Conservation (phyloP, 1,140 invertebrate genomes). For the Pseudomyrmex flavicornis region DNA sequence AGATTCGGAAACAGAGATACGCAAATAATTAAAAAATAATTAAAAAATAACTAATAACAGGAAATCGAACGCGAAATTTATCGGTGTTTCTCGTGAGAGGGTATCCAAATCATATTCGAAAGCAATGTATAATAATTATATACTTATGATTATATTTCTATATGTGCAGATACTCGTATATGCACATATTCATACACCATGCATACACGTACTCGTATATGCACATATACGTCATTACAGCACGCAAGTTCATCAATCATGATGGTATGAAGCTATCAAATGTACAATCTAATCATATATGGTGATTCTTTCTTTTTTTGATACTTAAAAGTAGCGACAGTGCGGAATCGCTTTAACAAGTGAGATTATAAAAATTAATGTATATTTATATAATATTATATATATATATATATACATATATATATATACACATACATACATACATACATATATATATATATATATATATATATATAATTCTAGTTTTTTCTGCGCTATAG, state of each 20-base stretch:
- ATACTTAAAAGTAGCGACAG: slow-evolving; percentile 68
- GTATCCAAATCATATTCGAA: too few relatives aligned
- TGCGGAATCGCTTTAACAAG: slow-evolving; percentile 74
- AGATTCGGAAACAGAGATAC: too few relatives aligned
- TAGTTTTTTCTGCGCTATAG: slow-evolving; percentile 73
- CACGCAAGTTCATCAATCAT: slow-evolving; percentile 28
- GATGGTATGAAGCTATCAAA: slow-evolving; percentile 41
- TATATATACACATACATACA: slow-evolving; percentile 37
- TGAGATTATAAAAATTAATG: slow-evolving; percentile 81
- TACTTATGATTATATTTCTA: too few relatives aligned
- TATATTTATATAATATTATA: slow-evolving; percentile 66
- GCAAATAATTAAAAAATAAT: too few relatives aligned
- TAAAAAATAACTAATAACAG: too few relatives aligned
- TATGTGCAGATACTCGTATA: too few relatives aligned
- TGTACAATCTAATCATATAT: slow-evolving; percentile 54
- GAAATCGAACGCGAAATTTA: too few relatives aligned
- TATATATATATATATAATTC: slow-evolving; percentile 58
- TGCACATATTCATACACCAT: too few relatives aligned
- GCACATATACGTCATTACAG: slow-evolving; percentile 12
- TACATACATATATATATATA: slow-evolving; percentile 45
- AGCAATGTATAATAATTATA: background rate
- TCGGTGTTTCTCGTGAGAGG: too few relatives aligned
- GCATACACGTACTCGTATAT: too few relatives aligned
- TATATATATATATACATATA: slow-evolving; percentile 73
- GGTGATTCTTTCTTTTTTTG: slow-evolving; percentile 39